Evolutionary conservation across 2,888 invertebrate genomes (phyloP), one percentile per base, ranked within the genome.

Genomic region (Monoplex corrugatus): DNA sequence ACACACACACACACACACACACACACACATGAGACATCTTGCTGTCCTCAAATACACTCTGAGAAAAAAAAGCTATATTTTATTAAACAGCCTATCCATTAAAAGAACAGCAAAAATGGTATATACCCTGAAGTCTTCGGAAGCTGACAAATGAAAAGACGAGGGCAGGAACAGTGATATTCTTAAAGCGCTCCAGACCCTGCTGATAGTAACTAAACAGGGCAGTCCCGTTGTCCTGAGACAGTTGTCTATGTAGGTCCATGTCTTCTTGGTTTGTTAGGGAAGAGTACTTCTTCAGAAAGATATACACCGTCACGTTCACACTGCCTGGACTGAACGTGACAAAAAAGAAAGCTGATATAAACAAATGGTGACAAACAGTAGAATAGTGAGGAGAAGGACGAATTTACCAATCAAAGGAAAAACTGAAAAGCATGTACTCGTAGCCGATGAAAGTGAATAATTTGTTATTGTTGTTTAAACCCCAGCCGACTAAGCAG

Each of bases 261-360:
- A 43, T 23, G 6, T 80, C 28, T 28, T 43, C 23, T 19, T 3
- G 40, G 10, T 43, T 8, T 1, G 40, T 43, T 43, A 80, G 78
- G 23, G 78, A 80, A 43, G 78, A 40, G 40, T 28, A 43, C 1
- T 23, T 0, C 28, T 28, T 80, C 40, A 80, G 43, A n/a, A 45
- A 32, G 23, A 82, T 0, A 45, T 32, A 0, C n/a, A 82, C 2
- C 82, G 32, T 32, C 82, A 45, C 32, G 44, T 45, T 45, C 82
- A 82, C 82, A 82, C 82, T 82, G 45, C 82, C 82, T 5, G n/a
- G n/a, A 45, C 82, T 82, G 45, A n/a, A 2, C 28, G 57, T 10
- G 57, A 57, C 8, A 57, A 57, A n/a, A n/a, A n/a, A n/a, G n/a
- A n/a, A n/a, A n/a, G n/a, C n/a, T n/a, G n/a, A n/a, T n/a, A n/a